Base-by-base conservation (phyloP, 2,113 vertebrate species). In the Fulica atra region DNA sequence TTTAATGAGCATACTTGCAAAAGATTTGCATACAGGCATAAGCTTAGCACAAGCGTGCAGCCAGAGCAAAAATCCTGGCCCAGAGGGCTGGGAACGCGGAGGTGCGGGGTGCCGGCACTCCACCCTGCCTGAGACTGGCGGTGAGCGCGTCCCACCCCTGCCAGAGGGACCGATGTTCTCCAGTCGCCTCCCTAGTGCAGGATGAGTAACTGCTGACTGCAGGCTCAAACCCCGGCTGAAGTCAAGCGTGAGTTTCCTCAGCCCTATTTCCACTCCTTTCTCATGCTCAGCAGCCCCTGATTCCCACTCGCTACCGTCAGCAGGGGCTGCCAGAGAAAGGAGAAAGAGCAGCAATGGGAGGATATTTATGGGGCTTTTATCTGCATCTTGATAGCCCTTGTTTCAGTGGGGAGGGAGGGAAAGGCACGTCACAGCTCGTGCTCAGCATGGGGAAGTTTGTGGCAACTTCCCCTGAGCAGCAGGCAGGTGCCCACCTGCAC, bases 1-100 rank as follows among this genome's bases (percentile, higher is more conserved):
- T 59, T 84, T 89, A 81, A 90, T 42, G 4, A 91, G 61, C 61
- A 35, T n/a, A 53, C 65, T 74, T 79, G 38, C 51, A 81, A 84
- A 86, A 35, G 40, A 88, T 86, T 94, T 94, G 66, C 83, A 92
- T 93, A 70, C 25, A 76, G 50, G 40, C 93, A 80, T 74, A 86
- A 94, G 76, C 64, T 82, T 90, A 87, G 64, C n/a, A 53, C 26
- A 56, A 87, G 46, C 4, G 1, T 25, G 20, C 3, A 11, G 71
- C 65, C 59, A 72, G 88, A 88, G 69, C 36, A 33, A 64, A 95
- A 94, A 76, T 82, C 65, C 77, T 89, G 73, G 48, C 81, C 92
- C 83, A 31, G 70, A 85, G 88, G 86, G 72, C 51, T 72, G 65
- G 86, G 81, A 93, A 84, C 0, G 8, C 79, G 61, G 86, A 93